phyloP scores from a whole-genome alignment of 2,888 invertebrate genomes.

The Marasmarcha lunaedactyla region DNA sequence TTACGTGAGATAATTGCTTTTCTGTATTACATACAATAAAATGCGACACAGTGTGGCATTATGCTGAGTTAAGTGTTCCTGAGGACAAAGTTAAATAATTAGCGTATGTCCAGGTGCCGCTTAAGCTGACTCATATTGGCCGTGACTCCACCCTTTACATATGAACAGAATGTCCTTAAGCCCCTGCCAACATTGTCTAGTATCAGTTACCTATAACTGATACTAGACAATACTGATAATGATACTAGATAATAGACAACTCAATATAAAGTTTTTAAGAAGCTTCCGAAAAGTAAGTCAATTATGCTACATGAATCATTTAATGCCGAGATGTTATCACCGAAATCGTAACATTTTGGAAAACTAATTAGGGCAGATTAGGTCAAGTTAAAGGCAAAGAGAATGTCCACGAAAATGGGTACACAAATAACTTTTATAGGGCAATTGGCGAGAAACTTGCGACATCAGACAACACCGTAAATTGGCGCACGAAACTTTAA shows the following conservation, averaged over 20 bases:
- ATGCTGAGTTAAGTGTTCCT: neutral
- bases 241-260: too few species aligned
- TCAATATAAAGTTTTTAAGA: too few species aligned
- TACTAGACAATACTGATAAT: too few species aligned
- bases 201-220: too few species aligned
- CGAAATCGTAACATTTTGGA: neutral
- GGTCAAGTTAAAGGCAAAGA: constrained; percentile 1
- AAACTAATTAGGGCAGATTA: neutral
- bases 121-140: too few species aligned
- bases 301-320: too few species aligned
- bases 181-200: too few species aligned
- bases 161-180: too few species aligned
- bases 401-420: constrained; percentile 21
- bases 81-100: neutral
- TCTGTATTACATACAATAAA: neutral
- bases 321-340: neutral
- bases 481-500: constrained; percentile 46
- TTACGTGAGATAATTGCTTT: constrained; percentile 25
- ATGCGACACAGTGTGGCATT: neutral
- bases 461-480: constrained; percentile 52
- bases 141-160: too few species aligned
- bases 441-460: constrained; percentile 53
- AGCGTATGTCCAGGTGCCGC: neutral
- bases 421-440: constrained; percentile 59
- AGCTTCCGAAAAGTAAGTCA: too few species aligned